Conservation (phyloP, 2,113 vertebrate species). For the Donacobius atricapilla region DNA sequence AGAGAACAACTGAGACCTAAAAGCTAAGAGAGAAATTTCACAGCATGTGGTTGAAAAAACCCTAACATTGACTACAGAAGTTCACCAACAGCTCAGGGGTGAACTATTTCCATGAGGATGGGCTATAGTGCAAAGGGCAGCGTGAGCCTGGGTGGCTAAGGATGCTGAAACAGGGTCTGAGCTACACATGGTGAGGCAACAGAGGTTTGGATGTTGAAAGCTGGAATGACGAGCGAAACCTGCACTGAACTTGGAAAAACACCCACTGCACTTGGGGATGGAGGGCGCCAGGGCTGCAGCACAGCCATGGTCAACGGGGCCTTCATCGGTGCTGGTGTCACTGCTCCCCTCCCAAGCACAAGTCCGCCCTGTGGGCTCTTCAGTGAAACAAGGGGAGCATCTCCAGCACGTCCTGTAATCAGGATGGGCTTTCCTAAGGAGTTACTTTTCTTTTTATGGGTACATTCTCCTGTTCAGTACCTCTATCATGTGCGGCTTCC, state of each 20-base stretch:
- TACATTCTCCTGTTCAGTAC: neutral
- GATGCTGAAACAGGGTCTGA: neutral
- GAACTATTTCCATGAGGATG: neutral
- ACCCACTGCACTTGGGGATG: neutral
- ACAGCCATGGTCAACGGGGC: rapidly evolving
- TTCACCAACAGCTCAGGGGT: neutral
- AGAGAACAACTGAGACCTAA: neutral
- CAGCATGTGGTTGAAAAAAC: neutral
- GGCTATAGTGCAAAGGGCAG: neutral
- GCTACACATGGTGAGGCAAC: rapidly evolving
- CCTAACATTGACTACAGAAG: neutral
- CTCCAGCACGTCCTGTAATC: neutral
- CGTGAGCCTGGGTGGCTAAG: neutral
- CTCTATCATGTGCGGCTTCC: rapidly evolving
- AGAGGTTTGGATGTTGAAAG: neutral
- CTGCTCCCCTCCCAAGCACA: neutral
- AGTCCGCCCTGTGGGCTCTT: neutral
- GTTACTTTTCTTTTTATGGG: neutral
- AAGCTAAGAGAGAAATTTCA: neutral
- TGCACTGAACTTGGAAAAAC: neutral
- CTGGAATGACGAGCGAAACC: neutral
- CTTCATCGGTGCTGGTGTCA: neutral
- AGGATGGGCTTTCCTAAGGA: neutral
- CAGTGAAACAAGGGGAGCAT: too few relatives aligned
- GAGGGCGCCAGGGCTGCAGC: neutral